Evolutionary conservation across 2,797 vertebrate species (phyloP).

Genomic region (Notamacropus eugenii): DNA sequence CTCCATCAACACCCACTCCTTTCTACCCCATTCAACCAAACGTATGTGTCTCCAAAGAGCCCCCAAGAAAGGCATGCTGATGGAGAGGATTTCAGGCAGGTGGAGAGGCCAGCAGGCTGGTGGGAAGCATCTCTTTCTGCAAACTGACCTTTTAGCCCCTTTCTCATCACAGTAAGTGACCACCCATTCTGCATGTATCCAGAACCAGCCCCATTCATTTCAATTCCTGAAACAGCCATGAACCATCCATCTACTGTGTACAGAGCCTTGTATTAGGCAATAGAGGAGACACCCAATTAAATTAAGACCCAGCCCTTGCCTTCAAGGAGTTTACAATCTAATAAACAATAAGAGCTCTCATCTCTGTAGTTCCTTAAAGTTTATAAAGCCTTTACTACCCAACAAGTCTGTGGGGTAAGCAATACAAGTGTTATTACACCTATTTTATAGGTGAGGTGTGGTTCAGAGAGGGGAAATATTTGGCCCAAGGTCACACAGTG

Average conservation of each 20-base stretch:
- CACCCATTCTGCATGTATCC: background rate
- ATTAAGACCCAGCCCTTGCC: background rate
- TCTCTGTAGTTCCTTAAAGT: background rate
- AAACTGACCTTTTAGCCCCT: background rate
- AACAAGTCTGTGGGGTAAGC: background rate
- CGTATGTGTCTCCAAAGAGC: background rate
- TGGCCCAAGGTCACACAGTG: background rate
- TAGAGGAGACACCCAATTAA: background rate
- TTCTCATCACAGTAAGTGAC: background rate
- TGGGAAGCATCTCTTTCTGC: background rate
- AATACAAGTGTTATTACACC: background rate
- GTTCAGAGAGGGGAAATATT: background rate
- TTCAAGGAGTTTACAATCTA: background rate
- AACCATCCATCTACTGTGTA: background rate
- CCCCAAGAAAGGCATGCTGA: background rate
- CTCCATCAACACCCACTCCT: background rate
- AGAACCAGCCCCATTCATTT: background rate
- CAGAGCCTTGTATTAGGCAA: background rate
- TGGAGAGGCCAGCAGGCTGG: background rate
- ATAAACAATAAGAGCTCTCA: background rate
- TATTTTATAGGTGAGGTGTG: background rate
- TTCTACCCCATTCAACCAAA: background rate
- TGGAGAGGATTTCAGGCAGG: background rate
- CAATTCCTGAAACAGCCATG: background rate
- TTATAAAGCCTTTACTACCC: background rate